Evolutionary conservation across 1,140 invertebrate species (phyloP).

Genomic region (Lucilia sericata): DNA sequence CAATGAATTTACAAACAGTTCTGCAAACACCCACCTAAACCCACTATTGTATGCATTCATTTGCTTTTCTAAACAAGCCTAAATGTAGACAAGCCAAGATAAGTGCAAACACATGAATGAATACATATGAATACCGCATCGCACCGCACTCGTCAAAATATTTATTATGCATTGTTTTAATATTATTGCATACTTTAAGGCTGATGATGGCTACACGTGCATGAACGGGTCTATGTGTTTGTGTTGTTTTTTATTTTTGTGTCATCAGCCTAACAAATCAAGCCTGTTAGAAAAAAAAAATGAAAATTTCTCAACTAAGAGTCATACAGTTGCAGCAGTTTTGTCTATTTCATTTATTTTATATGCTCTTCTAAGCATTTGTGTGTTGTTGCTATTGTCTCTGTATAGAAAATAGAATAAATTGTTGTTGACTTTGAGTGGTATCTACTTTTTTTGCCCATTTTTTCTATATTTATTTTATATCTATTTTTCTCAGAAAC

Average conservation of each 20-base stretch:
- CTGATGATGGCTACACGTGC: background rate
- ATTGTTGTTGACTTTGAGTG: constrained; percentile 14
- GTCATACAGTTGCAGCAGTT: background rate
- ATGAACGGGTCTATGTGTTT: background rate
- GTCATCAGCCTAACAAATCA: constrained; percentile 1
- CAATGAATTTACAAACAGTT: background rate
- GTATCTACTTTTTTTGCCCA: background rate
- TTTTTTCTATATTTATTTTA: background rate
- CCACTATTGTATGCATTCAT: background rate
- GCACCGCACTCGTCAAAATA: background rate
- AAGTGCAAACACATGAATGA: background rate
- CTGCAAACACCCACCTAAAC: background rate
- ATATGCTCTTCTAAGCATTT: background rate
- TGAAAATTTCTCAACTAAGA: background rate
- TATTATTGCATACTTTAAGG: background rate
- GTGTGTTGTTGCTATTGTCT: background rate
- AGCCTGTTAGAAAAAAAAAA: background rate
- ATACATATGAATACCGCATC: background rate
- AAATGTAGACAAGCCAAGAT: background rate
- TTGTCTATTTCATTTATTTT: background rate
- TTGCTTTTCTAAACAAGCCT: background rate
- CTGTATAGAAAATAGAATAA: background rate
- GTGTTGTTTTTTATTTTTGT: background rate
- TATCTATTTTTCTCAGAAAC: background rate
- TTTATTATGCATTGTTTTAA: background rate